These are phyloP conservation scores for Trichosurus vulpecula DNA, from an alignment of 2,797 vertebrate genomes.

Conservation along the genomic window DNA sequence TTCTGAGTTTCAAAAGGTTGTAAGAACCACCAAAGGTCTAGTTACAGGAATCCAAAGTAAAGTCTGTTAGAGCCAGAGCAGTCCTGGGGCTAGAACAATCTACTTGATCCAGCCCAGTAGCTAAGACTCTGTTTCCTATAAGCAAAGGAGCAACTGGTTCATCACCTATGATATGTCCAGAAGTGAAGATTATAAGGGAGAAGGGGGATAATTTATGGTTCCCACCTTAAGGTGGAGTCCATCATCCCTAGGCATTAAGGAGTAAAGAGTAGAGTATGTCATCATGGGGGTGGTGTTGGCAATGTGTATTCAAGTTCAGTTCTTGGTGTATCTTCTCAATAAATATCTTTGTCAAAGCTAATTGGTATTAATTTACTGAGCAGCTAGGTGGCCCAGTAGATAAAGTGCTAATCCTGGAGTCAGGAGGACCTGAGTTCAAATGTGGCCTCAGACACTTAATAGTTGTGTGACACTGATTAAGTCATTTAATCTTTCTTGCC, in stretches of 20 bases:
- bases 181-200: neutral
- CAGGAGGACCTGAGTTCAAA: neutral
- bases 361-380: neutral
- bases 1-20: neutral
- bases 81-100: too few relatives aligned
- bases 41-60: neutral
- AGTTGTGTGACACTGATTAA: neutral
- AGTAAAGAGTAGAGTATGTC: neutral
- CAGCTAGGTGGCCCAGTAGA: neutral
- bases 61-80: too few relatives aligned
- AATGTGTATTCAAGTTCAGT: neutral
- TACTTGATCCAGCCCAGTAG: too few relatives aligned
- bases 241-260: neutral
- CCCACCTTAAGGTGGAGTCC: neutral
- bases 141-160: neutral
- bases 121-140: too few relatives aligned
- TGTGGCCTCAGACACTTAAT: neutral
- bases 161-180: neutral
- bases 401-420: neutral
- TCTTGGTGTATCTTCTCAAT: neutral
- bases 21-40: neutral
- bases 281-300: fast-evolving
- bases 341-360: neutral
- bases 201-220: neutral
- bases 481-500: neutral